Conservation (phyloP, 2,113 vertebrate genomes). For the Triplophysa siluroides region DNA sequence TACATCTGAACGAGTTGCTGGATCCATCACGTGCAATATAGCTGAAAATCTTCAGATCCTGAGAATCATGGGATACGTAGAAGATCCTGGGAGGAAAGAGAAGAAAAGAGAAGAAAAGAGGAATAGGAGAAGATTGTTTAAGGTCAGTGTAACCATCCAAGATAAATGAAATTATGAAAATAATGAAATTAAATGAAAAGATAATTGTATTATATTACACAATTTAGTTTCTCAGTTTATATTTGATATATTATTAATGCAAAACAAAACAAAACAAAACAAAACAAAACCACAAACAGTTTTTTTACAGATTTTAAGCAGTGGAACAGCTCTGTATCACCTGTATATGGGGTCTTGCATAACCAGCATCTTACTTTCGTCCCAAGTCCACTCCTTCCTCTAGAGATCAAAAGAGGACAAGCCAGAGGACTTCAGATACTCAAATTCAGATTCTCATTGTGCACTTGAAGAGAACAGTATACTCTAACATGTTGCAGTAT, state of each 20-base stretch:
- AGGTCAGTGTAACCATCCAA: background rate
- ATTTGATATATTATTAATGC: too few species aligned
- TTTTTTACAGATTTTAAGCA: background rate
- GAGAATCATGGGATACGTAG: conserved; percentile 82
- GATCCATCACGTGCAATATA: conserved; percentile 82
- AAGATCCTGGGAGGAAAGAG: conserved; percentile 78
- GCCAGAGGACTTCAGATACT: background rate
- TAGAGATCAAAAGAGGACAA: conserved; percentile 55
- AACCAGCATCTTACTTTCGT: conserved; percentile 82
- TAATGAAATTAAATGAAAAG: too few species aligned
- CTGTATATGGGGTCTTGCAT: conserved; percentile 85
- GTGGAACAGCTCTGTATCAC: conserved; percentile 54
- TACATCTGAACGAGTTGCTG: conserved; percentile 83
- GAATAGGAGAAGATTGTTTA: background rate
- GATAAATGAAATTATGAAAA: too few species aligned
- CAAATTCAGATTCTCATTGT: background rate
- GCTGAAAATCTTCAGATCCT: conserved; percentile 87
- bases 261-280: too few species aligned
- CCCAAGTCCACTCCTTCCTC: conserved; percentile 88
- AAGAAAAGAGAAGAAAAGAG: background rate
- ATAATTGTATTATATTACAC: too few species aligned
- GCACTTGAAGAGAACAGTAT: background rate
- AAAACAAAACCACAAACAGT: too few species aligned
- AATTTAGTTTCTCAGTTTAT: too few species aligned
- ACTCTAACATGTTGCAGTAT: too few species aligned